phyloP scores from a whole-genome alignment of 2,888 invertebrate species.

The Temnothorax rugatulus region DNA sequence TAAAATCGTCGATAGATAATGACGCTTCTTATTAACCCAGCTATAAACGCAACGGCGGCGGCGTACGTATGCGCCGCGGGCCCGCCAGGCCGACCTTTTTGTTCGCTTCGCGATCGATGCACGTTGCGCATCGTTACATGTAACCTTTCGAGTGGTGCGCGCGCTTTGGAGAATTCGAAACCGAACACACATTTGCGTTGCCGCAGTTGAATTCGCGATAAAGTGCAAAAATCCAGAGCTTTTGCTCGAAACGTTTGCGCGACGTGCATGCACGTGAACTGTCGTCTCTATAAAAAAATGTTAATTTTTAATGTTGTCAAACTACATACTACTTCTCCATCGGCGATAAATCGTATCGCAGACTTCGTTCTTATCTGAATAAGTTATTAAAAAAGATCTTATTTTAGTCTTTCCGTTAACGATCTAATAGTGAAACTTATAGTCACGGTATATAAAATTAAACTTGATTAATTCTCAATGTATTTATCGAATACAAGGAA shows the following conservation, averaged over 20 bases:
- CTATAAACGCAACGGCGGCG: slow-evolving; percentile 33
- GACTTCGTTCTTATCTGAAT: background rate
- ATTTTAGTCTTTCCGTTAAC: background rate
- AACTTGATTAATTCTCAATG: background rate
- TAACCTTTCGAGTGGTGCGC: slow-evolving; percentile 46
- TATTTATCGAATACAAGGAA: background rate
- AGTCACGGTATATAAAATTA: background rate
- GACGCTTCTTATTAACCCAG: slow-evolving; percentile 48
- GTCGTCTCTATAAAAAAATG: background rate
- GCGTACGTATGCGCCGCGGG: background rate
- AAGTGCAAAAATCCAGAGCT: slow-evolving; percentile 31
- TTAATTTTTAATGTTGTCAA: background rate
- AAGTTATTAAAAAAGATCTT: background rate
- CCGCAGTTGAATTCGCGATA: slow-evolving; percentile 55
- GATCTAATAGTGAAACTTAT: background rate
- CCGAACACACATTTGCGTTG: slow-evolving; percentile 29
- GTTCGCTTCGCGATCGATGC: slow-evolving; percentile 44
- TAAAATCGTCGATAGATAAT: slow-evolving; percentile 48
- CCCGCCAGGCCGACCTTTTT: slow-evolving; percentile 41
- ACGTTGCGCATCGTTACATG: slow-evolving; percentile 36
- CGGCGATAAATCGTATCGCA: background rate
- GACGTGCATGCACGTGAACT: background rate
- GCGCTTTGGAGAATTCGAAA: slow-evolving; percentile 62
- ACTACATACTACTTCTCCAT: background rate
- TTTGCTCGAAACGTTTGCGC: slow-evolving; percentile 40